These are phyloP conservation scores for Pantala flavescens DNA, from an alignment of 1,140 invertebrate species.

Conservation along the genomic window DNA sequence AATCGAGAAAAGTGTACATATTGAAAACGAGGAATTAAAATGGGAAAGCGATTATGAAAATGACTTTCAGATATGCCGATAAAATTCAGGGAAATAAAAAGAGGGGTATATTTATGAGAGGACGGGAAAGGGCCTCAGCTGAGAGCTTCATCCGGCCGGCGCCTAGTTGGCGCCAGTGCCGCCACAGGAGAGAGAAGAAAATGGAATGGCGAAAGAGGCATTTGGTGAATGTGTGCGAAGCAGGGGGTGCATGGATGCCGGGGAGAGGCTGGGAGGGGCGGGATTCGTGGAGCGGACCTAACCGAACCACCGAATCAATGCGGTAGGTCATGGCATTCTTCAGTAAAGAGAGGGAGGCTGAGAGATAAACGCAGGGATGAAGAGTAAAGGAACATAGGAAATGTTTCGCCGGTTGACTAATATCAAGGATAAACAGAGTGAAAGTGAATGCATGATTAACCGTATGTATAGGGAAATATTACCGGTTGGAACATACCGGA, in stretches of 20 bases:
- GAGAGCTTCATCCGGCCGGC: background rate
- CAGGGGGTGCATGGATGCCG: background rate
- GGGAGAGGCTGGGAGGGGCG: background rate
- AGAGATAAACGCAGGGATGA: background rate
- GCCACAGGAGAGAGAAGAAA: background rate
- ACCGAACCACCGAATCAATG: background rate
- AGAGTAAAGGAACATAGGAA: background rate
- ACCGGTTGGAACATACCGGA: no score
- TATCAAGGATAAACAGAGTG: no score
- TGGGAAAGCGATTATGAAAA: no score
- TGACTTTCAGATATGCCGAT: no score
- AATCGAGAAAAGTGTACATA: no score
- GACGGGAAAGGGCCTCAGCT: background rate
- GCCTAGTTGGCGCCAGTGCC: background rate
- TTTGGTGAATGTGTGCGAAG: background rate
- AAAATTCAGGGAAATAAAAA: no score
- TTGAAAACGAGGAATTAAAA: no score
- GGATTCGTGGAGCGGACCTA: background rate
- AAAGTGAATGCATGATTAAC: no score
- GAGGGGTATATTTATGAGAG: background rate
- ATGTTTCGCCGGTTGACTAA: no score
- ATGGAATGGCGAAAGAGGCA: background rate
- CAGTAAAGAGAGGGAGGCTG: background rate
- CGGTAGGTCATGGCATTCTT: background rate
- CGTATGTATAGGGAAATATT: no score